phyloP scores from a whole-genome alignment of 37 sponge, comb jelly and placozoan genomes.

The Eunapius fragilis region DNA sequence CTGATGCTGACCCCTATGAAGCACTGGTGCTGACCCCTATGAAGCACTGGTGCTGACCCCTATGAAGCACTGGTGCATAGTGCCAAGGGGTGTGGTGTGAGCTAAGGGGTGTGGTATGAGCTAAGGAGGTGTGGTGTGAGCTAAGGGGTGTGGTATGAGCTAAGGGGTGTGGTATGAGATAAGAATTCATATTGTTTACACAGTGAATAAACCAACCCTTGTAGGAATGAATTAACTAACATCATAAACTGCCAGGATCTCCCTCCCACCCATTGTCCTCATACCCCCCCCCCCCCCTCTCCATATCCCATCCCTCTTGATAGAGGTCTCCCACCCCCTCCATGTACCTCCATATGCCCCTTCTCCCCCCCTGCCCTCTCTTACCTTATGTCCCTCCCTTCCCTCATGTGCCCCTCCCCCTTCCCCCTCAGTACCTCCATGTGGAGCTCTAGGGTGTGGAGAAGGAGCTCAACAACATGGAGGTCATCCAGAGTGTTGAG shows the following conservation, averaged over 20 bases:
- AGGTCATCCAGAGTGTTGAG: conserved; percentile 29
- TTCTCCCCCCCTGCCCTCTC: too few relatives aligned
- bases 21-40: too few relatives aligned
- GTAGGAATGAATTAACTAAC: not conserved
- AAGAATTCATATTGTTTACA: not conserved
- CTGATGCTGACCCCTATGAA: too few relatives aligned
- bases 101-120: not conserved
- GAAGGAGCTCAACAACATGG: conserved; percentile 33
- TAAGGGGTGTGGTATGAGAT: not conserved
- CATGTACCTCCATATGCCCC: too few relatives aligned
- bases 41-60: too few relatives aligned
- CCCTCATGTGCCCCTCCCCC: too few relatives aligned
- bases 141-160: conserved; percentile 13
- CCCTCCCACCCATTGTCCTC: too few relatives aligned
- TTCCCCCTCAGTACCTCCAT: conserved; percentile 24
- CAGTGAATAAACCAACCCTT: not conserved
- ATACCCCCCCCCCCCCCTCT: not conserved
- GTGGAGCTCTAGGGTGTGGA: conserved; percentile 16
- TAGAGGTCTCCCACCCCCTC: too few relatives aligned
- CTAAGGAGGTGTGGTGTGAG: too few relatives aligned
- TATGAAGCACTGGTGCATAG: too few relatives aligned
- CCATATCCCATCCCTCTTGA: too few relatives aligned
- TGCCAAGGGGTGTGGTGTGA: conserved; percentile 22
- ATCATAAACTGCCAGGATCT: not conserved
- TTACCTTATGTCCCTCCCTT: too few relatives aligned